Evolutionary conservation across 2,113 vertebrate species (phyloP), one percentile per base, ranked within the genome.

Genomic region (Odontesthes bonariensis): DNA sequence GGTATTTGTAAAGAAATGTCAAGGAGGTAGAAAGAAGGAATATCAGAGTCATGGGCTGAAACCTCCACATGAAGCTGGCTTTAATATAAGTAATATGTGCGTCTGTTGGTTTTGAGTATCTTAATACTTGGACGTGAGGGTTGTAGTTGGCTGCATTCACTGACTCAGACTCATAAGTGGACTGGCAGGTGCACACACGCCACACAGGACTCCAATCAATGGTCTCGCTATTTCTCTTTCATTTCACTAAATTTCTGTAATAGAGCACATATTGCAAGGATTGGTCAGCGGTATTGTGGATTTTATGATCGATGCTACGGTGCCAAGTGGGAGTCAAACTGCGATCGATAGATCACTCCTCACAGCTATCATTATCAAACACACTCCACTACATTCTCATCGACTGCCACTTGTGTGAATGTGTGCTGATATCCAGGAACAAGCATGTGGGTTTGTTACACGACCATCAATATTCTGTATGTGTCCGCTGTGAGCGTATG

Each of bases 1-100:
- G 92, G 87, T 92, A 92, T 94, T 94, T 93, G 87, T 90, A 89
- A 87, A 92, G 89, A 93, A 94, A 93, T 94, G 92, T 92, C 93
- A 92, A 73, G 49, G 75, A 79, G 86, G 84, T 72, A 64, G 77
- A 63, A 54, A 64, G 77, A 63, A 54, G 74, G 77, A 73, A 84
- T 88, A 88, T 88, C 80, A 83, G 80, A 89, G 81, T 68, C 84
- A 78, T 58, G 42, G 79, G 70, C 73, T 79, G 69, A 78, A 92
- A 82, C 62, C 75, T 73, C 83, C 74, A 88, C 87, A 88, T 75
- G 86, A 69, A 33, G 61, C 62, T 38, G 64, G 42, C 63, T 90
- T 85, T 85, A 88, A 87, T 89, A 89, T 82, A 56, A 65, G 80
- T 85, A 73, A 87, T 77, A 73, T 75, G 88, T 77, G 86, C 65